Conservation (phyloP, 2,113 vertebrate genomes). For the Leucopternis melanops region DNA sequence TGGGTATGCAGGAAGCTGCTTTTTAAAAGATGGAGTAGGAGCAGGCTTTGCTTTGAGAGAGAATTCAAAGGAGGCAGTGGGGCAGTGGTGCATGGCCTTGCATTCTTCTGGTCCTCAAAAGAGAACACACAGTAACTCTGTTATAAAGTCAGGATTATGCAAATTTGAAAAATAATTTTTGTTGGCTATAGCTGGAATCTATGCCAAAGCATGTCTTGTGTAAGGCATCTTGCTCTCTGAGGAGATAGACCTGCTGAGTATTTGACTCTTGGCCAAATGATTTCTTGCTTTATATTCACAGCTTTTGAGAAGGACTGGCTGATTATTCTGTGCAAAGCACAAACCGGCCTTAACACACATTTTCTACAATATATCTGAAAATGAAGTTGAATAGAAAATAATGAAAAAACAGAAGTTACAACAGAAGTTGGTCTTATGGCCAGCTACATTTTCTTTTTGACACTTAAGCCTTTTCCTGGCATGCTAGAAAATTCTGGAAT, state of each 20-base stretch:
- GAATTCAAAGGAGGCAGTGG: neutral
- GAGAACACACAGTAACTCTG: neutral
- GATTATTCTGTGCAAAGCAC: constrained; percentile 32
- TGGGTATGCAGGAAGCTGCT: neutral
- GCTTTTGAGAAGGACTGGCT: constrained; percentile 29
- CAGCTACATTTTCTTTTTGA: neutral
- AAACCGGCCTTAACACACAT: neutral
- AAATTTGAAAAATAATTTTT: neutral
- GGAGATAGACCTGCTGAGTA: constrained; percentile 27
- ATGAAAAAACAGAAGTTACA: constrained; percentile 24
- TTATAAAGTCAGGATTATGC: neutral
- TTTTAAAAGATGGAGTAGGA: neutral
- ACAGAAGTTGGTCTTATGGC: constrained; percentile 54
- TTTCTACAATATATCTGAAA: constrained; percentile 14
- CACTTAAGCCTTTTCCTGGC: constrained; percentile 3
- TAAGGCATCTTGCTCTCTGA: neutral
- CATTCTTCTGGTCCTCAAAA: neutral
- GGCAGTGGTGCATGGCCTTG: neutral
- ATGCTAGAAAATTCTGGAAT: constrained; percentile 17
- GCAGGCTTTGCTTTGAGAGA: neutral
- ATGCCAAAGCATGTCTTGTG: constrained; percentile 13
- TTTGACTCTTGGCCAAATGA: constrained; percentile 39
- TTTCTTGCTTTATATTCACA: constrained; percentile 54
- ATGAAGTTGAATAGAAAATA: neutral
- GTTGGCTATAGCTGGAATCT: neutral